phyloP scores from a whole-genome alignment of 2,888 invertebrate genomes.

The Polydrusus tereticollis region DNA sequence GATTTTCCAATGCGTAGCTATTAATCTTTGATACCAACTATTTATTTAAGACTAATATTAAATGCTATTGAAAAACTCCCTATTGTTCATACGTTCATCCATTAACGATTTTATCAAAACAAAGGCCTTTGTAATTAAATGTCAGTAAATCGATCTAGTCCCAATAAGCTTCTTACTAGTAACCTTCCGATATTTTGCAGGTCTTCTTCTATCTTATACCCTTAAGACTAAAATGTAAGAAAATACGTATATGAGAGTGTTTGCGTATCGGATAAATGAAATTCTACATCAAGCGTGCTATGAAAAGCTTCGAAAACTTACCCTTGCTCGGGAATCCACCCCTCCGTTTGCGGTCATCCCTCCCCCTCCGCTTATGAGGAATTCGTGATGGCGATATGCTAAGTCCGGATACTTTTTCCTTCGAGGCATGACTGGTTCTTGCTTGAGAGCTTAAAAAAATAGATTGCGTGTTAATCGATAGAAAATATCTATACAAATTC shows the following conservation, averaged over 20 bases:
- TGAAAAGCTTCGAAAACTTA: conserved; percentile 61
- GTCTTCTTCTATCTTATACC: conserved; percentile 24
- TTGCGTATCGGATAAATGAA: conserved; percentile 27
- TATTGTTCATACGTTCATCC: too few species aligned
- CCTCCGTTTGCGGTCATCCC: conserved; percentile 72
- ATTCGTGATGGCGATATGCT: conserved; percentile 88
- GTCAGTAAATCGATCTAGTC: conserved; percentile 7
- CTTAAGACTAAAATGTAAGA: conserved; percentile 3
- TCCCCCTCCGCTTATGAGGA: conserved; percentile 74
- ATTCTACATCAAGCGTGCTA: conserved; percentile 41
- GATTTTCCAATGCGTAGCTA: too few species aligned
- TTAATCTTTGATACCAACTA: too few species aligned
- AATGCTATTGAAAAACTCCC: too few species aligned
- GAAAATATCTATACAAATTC: background rate
- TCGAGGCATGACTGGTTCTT: conserved; percentile 88
- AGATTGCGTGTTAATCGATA: background rate
- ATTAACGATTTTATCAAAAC: background rate
- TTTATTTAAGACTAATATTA: too few species aligned
- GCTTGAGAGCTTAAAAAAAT: conserved; percentile 66
- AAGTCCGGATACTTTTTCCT: conserved; percentile 91
- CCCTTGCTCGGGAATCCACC: conserved; percentile 76
- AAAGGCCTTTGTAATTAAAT: background rate
- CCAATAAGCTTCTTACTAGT: conserved; percentile 24
- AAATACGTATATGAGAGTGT: conserved; percentile 13
- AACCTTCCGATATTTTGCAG: conserved; percentile 24